Evolutionary conservation across 2,888 invertebrate genomes (phyloP), one percentile per base, ranked within the genome.

Genomic region (Cerastoderma edule): DNA sequence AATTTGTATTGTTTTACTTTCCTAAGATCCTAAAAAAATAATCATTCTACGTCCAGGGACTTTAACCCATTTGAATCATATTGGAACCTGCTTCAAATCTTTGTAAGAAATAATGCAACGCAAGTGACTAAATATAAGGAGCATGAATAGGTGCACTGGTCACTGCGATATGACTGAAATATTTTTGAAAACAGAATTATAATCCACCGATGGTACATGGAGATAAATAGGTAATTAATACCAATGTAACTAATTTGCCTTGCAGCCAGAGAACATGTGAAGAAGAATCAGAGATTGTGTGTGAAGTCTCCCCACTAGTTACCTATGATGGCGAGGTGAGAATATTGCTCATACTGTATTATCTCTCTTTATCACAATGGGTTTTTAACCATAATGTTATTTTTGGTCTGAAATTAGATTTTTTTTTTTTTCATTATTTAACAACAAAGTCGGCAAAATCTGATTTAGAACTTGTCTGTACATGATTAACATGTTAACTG

Each of bases 281-380:
- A 78, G 93, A 92, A 75, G 90, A 92, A 75, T 91, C 91, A 77
- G 91, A 92, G 24, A 88, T 94, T 32, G 91, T 94, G n/a, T 95
- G 97, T 84, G 99, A 99, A 94, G 96, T 99, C 75, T 98, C 98
- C 13, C 98, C 99, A 0, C 93, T 98, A 3, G 93, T 98, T 2
- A 97, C 97, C 0, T 99, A 98, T 85, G 95, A 95, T 54, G 99
- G 99, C 1, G 99, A 99, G 94, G 93, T 93, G 87, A 81, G 85
- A 68, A 13, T n/a, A 27, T 6, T 27, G 53, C 19, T 24, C 4
- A 3, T 63, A 19, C 33, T n/a, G n/a, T 28, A 24, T 33, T 60
- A 33, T 10, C 33, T 2, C 2, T 32, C 5, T 60, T 3, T 3
- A 16, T 8, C 5, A 16, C 53, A 6, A 22, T n/a, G 13, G 6